A percentile compares a stretch with the other conserved stretches of the same genome.
phyloP scores from a whole-genome alignment of 2,797 vertebrate genomes.

The Diglossa cyanea region DNA sequence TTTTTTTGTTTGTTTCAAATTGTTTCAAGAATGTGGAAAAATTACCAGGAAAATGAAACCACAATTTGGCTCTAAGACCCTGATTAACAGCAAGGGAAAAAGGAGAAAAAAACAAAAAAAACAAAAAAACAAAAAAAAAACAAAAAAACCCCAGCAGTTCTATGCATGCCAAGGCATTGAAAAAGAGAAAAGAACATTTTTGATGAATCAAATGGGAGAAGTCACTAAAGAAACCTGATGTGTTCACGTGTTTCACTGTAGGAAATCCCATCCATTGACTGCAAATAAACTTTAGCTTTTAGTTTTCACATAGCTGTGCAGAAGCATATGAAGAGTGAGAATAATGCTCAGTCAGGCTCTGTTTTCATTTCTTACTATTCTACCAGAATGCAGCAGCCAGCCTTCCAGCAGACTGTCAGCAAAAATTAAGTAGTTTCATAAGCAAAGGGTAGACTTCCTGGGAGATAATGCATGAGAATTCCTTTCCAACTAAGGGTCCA shows the following conservation, averaged over 20 bases:
- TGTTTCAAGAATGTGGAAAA: background rate
- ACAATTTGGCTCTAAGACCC: background rate
- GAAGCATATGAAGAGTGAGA: background rate
- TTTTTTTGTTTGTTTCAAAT: background rate
- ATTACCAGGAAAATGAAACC: background rate
- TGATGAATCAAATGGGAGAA: background rate
- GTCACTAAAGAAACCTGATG: background rate
- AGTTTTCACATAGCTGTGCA: background rate
- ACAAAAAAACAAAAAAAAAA: background rate
- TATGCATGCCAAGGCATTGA: background rate
- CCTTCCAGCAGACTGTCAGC: background rate
- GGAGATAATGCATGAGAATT: background rate
- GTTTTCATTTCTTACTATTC: background rate
- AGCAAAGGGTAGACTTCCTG: background rate
- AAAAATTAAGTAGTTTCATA: background rate
- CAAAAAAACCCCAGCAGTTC: background rate
- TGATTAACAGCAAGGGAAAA: background rate
- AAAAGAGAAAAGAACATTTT: background rate
- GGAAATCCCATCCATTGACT: background rate
- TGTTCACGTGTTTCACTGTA: background rate
- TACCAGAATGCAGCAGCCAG: background rate
- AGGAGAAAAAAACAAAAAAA: background rate
- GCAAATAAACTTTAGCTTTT: background rate
- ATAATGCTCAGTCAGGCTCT: background rate
- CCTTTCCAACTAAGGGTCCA: background rate